Evolutionary conservation across 2,113 vertebrate species (phyloP).

Genomic region (Anoura caudifer): DNA sequence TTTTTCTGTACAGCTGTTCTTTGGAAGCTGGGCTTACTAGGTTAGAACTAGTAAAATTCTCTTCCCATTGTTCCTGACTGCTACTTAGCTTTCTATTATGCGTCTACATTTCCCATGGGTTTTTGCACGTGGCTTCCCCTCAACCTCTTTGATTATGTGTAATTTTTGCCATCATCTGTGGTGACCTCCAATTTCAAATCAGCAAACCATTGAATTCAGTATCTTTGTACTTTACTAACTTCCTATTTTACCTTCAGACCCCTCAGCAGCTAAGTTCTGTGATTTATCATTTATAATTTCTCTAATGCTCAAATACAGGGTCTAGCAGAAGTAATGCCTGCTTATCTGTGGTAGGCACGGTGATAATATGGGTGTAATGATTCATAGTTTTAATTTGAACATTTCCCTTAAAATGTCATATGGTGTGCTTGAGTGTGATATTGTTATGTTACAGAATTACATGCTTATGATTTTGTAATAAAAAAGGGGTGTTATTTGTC

Average conservation of each 20-base stretch:
- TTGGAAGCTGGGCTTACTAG: background rate
- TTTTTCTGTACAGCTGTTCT: background rate
- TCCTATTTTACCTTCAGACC: background rate
- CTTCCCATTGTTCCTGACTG: background rate
- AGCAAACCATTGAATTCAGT: background rate
- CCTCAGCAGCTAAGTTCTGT: background rate
- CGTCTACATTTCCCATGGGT: background rate
- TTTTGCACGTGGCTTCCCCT: background rate
- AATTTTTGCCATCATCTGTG: slow-evolving; percentile 6
- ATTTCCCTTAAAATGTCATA: too few relatives aligned
- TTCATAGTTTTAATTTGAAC: too few relatives aligned
- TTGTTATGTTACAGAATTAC: too few relatives aligned
- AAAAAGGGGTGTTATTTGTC: too few relatives aligned
- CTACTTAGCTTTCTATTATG: background rate
- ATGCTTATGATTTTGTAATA: too few relatives aligned
- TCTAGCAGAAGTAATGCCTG: too few relatives aligned
- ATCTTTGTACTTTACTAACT: background rate
- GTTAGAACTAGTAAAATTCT: background rate
- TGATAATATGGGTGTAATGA: too few relatives aligned
- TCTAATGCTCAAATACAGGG: background rate
- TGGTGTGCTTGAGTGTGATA: too few relatives aligned
- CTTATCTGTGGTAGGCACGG: too few relatives aligned
- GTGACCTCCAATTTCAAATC: background rate
- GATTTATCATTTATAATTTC: background rate
- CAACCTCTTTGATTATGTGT: background rate